A percentile compares a stretch with the other conserved stretches of the same genome.
phyloP scores from a whole-genome alignment of 2,888 invertebrate species.

The Drosophila mayaguana region DNA sequence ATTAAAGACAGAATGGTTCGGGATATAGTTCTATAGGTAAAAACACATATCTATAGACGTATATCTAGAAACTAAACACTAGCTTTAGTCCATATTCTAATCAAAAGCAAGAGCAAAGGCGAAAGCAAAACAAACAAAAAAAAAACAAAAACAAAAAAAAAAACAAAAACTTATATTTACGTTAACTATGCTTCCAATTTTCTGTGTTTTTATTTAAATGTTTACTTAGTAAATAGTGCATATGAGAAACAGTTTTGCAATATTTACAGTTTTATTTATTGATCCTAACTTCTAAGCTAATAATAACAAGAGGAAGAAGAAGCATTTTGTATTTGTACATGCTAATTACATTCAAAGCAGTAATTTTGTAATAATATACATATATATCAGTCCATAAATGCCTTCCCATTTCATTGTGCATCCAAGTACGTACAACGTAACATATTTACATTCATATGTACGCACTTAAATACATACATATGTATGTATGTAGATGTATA shows the following conservation, averaged over 20 bases:
- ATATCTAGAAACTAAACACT: slow-evolving; percentile 12
- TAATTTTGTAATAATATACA: neutral
- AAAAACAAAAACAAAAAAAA: slow-evolving; percentile 1
- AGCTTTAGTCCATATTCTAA: slow-evolving; percentile 46
- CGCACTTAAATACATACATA: too few species aligned
- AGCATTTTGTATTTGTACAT: slow-evolving; percentile 10
- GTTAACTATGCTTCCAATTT: slow-evolving; percentile 64
- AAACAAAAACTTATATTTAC: slow-evolving; percentile 20
- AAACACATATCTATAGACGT: neutral
- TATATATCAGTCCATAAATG: slow-evolving; percentile 3
- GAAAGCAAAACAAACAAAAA: neutral
- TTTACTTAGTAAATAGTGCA: slow-evolving; percentile 35
- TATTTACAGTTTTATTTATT: slow-evolving; percentile 60
- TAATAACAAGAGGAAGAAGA: neutral
- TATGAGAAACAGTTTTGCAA: slow-evolving; percentile 56
- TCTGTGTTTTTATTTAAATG: slow-evolving; percentile 55
- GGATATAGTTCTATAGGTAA: neutral
- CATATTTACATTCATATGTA: neutral
- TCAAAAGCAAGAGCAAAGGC: slow-evolving; percentile 24
- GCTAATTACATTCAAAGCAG: slow-evolving; percentile 5
- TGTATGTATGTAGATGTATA: too few species aligned
- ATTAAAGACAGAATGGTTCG: slow-evolving; percentile 2
- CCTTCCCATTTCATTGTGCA: slow-evolving; percentile 7
- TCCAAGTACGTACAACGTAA: too few species aligned
- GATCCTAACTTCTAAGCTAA: slow-evolving; percentile 29